phyloP scores from a whole-genome alignment of 2,113 vertebrate genomes.

The Leptobrachium leishanense region DNA sequence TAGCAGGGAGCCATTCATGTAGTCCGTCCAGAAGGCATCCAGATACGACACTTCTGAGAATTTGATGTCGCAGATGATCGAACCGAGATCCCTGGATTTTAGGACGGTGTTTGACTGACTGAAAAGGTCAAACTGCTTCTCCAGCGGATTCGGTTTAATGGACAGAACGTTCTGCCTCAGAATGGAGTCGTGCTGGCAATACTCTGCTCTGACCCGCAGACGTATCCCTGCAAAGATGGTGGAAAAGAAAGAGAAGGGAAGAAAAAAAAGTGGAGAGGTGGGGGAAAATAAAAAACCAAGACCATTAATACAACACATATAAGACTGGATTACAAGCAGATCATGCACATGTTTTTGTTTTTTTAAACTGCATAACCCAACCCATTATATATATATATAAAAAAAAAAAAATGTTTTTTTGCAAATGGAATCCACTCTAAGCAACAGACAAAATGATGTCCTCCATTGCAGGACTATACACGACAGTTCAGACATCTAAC shows the following conservation, averaged over 20 bases:
- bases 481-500: no score
- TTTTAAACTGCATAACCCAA: no score
- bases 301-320: not conserved
- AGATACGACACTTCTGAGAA: constrained; percentile 87
- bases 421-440: no score
- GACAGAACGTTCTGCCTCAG: constrained; percentile 80
- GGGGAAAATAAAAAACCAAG: constrained; percentile 9
- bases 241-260: constrained; percentile 12
- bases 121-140: constrained; percentile 85
- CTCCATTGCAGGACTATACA: no score
- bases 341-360: constrained; percentile 18
- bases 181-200: constrained; percentile 80
- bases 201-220: constrained; percentile 85
- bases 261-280: constrained; percentile 35
- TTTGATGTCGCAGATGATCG: constrained; percentile 89
- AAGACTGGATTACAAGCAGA: not conserved
- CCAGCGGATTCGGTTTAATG: constrained; percentile 77
- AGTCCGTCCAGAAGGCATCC: constrained; percentile 89
- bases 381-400: no score
- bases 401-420: no score
- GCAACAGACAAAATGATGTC: no score
- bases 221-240: constrained; percentile 74
- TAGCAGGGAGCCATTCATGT: constrained; percentile 83
- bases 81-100: constrained; percentile 82
- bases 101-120: constrained; percentile 81